Conservation (phyloP, 2,888 invertebrate genomes). For the Megamerina dolium region DNA sequence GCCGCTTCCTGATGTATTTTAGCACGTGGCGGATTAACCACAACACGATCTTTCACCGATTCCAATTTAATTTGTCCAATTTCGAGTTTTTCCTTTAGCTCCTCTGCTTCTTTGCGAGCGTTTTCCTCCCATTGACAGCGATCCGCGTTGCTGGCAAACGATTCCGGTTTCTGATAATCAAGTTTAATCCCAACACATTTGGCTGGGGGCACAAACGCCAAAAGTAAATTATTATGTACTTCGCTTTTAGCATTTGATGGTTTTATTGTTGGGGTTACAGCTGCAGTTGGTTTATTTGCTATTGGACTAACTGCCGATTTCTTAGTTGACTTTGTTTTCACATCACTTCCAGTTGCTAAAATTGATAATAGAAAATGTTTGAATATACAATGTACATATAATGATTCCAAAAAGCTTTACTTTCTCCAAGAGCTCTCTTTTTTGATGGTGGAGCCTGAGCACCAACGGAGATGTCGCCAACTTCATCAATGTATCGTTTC, state of each 20-base stretch:
- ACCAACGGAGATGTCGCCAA: too few species aligned
- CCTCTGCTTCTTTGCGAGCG: slow-evolving; percentile 57
- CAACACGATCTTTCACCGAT: slow-evolving; percentile 55
- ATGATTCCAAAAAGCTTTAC: slow-evolving; percentile 19
- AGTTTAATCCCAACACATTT: slow-evolving; percentile 63
- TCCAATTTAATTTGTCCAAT: slow-evolving; percentile 57
- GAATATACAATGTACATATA: not conserved
- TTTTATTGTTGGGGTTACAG: slow-evolving; percentile 30
- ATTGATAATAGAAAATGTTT: not conserved
- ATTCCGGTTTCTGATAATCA: slow-evolving; percentile 56
- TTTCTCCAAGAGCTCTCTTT: slow-evolving; percentile 35
- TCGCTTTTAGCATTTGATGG: slow-evolving; percentile 15
- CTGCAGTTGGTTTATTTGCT: slow-evolving; percentile 34
- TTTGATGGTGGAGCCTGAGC: slow-evolving; percentile 32
- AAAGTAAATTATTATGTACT: slow-evolving; percentile 52
- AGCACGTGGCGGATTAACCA: slow-evolving; percentile 53
- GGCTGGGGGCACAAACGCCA: slow-evolving; percentile 58
- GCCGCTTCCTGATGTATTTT: slow-evolving; percentile 39
- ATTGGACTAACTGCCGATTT: slow-evolving; percentile 16
- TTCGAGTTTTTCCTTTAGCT: slow-evolving; percentile 58
- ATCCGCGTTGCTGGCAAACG: slow-evolving; percentile 57
- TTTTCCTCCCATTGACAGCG: slow-evolving; percentile 61
- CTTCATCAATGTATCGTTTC: slow-evolving; percentile 49
- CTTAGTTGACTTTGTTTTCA: slow-evolving; percentile 19
- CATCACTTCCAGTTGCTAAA: slow-evolving; percentile 8